Conservation (phyloP, 1,140 invertebrate genomes). For the Akabosia matsudoensis region DNA sequence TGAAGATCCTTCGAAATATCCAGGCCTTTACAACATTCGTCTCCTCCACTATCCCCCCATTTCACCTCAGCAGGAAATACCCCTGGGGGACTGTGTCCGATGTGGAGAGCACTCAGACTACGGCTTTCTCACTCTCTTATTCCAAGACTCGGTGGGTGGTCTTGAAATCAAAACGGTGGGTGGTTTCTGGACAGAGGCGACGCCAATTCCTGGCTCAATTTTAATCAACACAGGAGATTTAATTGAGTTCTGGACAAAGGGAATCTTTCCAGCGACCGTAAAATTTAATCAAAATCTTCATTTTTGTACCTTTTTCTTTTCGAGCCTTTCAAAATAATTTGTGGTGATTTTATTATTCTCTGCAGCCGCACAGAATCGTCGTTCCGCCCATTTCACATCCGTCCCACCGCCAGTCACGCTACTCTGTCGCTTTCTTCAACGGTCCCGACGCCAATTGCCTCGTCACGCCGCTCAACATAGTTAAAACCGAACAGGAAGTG, state of each 20-base stretch:
- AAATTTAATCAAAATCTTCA: no score
- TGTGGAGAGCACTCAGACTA: conserved; percentile 40
- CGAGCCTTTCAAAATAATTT: no score
- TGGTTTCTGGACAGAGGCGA: conserved; percentile 69
- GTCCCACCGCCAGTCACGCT: background rate
- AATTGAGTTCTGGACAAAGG: conserved; percentile 70
- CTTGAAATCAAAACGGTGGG: conserved; percentile 55
- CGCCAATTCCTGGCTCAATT: conserved; percentile 72
- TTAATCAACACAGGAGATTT: conserved; percentile 74
- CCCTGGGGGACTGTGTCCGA: conserved; percentile 13
- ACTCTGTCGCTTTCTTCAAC: conserved; percentile 30
- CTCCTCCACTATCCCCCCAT: conserved; percentile 34
- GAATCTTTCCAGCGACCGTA: conserved; percentile 66
- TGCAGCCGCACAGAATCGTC: conserved; percentile 26
- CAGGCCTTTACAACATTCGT: background rate
- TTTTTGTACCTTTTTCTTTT: no score
- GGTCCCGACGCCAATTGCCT: conserved; percentile 4
- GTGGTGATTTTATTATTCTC: background rate
- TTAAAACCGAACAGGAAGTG: background rate
- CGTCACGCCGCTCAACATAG: conserved; percentile 2
- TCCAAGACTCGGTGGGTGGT: conserved; percentile 41
- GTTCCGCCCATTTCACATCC: conserved; percentile 8
- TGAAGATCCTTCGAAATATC: conserved; percentile 15
- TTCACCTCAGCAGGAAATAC: background rate
- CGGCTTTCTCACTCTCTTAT: conserved; percentile 29